Conservation (phyloP, 2,113 vertebrate species). For the Calidris pygmaea region DNA sequence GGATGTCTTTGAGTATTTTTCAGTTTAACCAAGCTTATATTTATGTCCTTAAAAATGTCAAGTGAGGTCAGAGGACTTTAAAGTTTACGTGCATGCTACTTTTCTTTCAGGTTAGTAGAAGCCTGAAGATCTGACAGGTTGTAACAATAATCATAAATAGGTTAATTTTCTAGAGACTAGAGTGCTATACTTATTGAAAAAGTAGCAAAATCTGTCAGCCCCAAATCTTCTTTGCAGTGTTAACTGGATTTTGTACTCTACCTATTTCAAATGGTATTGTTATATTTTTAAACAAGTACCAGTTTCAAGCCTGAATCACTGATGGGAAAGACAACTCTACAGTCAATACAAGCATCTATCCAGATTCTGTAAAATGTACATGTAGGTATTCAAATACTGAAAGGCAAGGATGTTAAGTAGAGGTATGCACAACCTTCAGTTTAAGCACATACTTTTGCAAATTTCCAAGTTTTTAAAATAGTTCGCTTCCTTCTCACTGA, state of each 20-base stretch:
- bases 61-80: not conserved
- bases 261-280: accelerated
- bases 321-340: accelerated
- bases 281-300: not conserved
- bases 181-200: not conserved
- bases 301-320: not conserved
- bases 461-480: not conserved
- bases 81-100: not conserved
- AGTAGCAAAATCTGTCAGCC: not conserved
- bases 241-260: not conserved
- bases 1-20: not conserved
- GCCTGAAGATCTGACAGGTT: not conserved
- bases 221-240: not conserved
- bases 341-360: not conserved
- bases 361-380: not conserved
- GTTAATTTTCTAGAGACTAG: not conserved
- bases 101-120: not conserved
- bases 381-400: not conserved
- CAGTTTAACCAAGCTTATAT: not conserved
- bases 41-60: not conserved
- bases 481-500: not conserved
- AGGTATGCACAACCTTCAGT: not conserved
- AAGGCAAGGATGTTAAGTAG: not conserved
- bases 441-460: not conserved
- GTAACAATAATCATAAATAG: not conserved